Conservation (phyloP, 2,113 vertebrate species). For the Ovis aries region ARS-UI_Ramb_v3.0 NC_056068.1:9793501-9794000, state of each 20-base stretch:
- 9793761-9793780: not conserved
- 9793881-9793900: not conserved
- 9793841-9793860: not conserved
- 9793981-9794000: not conserved
- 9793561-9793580: too few species aligned
- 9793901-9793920: not conserved
- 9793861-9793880: not conserved
- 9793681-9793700: not conserved
- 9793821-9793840: too few species aligned
- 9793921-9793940: not conserved
- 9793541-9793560: too few species aligned
- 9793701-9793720: not conserved
- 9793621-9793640: not conserved
- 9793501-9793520: too few species aligned
- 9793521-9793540: too few species aligned
- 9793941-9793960: not conserved
- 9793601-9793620: too few species aligned
- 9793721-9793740: not conserved
- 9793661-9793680: not conserved
- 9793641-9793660: not conserved
- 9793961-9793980: not conserved
- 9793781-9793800: rapidly evolving
- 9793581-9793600: too few species aligned
- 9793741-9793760: not conserved
- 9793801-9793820: not conserved